Evolutionary conservation across 1,140 invertebrate species (phyloP), one percentile per base, ranked within the genome.

Genomic region (Cryptotermes secundus): DNA sequence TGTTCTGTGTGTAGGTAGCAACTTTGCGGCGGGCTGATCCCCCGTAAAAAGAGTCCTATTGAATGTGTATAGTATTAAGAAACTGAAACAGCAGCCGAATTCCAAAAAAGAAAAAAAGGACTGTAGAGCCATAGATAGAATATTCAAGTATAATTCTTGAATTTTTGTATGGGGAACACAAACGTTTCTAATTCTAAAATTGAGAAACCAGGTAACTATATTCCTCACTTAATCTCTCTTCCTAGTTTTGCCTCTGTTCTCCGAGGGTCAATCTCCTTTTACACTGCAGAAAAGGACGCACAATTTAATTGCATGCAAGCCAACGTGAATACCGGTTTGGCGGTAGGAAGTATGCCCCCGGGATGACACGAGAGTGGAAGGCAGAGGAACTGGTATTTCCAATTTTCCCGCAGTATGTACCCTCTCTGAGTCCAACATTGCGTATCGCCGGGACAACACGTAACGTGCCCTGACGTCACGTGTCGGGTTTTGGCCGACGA

Each of bases 231-330:
- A 72, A n/a, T 72, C 26, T 49, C 14, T 49, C 45, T 3, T 14
- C 16, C 45, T 49, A 14, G 3, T 19, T 49, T 72, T 26, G 26
- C 10, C 26, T 31, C n/a, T n/a, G 14, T 31, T 26, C 59, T 19
- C 53, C 19, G 19, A 26, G 53, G 6, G 53, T 4, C 53, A 59
- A 16, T 16, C 59, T 26, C 9, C 9, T 26, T 72, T 31, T 72
- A 72, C 59, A 31, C n/a, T 7, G 14, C 3, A 22, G 12, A 49
- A 19, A 49, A 19, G 12, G 45, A 19, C 45, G 59, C 31, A 72
- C 16, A 72, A 72, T 72, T 72, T 72, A 72, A 72, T 72, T 72
- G 59, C n/a, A n/a, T 31, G 59, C 59, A 72, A 31, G 59, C 59
- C 26, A 31, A 72, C 59, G n/a, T 72, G 59, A 72, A 72, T 72